A percentile compares a stretch with the other conserved stretches of the same genome.
Conservation (phyloP, 1,140 invertebrate species). For the Propsilocerus akamusi region DNA sequence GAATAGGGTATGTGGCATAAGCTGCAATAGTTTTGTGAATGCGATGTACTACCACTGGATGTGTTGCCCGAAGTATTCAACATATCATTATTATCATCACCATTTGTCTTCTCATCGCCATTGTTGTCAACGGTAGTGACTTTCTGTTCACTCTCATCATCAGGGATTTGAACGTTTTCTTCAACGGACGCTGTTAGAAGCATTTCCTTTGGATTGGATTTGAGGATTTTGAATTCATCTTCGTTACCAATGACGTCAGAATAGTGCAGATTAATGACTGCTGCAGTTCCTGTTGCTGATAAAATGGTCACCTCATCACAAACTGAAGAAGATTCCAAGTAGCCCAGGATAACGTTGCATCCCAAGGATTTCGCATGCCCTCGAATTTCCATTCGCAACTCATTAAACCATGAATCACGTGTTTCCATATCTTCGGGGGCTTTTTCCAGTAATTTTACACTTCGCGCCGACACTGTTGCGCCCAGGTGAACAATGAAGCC, state of each 20-base stretch:
- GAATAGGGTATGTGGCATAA: constrained; percentile 71
- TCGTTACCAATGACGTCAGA: constrained; percentile 12
- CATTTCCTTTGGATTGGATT: neutral
- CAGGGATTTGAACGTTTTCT: neutral
- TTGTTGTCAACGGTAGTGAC: neutral
- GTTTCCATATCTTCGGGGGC: constrained; percentile 77
- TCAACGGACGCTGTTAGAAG: neutral
- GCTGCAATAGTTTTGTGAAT: constrained; percentile 15
- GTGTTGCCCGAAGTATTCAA: neutral
- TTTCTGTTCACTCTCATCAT: neutral
- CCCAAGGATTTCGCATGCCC: constrained; percentile 76
- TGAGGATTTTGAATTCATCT: constrained; percentile 8
- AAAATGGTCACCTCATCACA: constrained; percentile 90
- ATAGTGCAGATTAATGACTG: constrained; percentile 48
- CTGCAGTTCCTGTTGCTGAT: constrained; percentile 85
- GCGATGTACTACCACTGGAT: constrained; percentile 9
- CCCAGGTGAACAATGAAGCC: constrained; percentile 78
- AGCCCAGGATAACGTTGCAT: constrained; percentile 88
- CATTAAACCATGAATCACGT: constrained; percentile 88
- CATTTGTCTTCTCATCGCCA: neutral
- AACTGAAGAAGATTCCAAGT: constrained; percentile 56
- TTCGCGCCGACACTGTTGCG: constrained; percentile 68
- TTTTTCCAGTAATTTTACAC: constrained; percentile 72
- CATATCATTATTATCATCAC: neutral
- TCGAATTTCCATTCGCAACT: constrained; percentile 81